These are phyloP conservation scores for Hydrolagus colliei DNA, from an alignment of 2,797 vertebrate species.

Conservation along the genomic window DNA sequence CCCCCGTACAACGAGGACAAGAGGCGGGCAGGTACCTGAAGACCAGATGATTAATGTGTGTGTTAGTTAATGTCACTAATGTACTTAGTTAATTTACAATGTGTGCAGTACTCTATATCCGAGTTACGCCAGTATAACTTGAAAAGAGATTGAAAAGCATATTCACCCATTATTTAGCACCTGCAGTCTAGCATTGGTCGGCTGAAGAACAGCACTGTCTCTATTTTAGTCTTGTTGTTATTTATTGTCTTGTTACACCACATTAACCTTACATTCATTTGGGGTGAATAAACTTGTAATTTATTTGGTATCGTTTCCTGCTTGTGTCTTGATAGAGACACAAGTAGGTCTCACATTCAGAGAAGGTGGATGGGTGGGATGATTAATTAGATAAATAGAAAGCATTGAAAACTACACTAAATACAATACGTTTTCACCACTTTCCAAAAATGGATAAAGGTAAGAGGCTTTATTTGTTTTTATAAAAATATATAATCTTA, in stretches of 20 bases:
- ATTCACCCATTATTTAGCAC: not conserved
- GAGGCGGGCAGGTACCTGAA: conserved; percentile 15
- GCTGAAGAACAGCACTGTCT: not conserved
- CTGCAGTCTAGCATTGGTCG: not conserved
- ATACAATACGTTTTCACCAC: too few relatives aligned
- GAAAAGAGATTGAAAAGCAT: not conserved
- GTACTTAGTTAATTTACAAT: not conserved
- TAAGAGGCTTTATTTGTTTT: too few relatives aligned
- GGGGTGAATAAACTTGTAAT: not conserved
- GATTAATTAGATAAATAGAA: too few relatives aligned
- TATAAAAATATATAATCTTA: too few relatives aligned
- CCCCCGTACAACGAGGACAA: conserved; percentile 38
- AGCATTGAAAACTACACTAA: too few relatives aligned
- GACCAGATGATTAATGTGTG: not conserved
- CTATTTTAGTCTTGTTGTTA: too few relatives aligned
- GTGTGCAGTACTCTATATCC: not conserved
- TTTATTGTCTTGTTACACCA: not conserved
- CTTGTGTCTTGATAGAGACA: not conserved
- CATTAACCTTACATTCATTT: not conserved
- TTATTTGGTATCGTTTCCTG: not conserved
- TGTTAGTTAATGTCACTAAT: not conserved
- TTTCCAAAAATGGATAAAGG: too few relatives aligned
- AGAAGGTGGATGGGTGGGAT: too few relatives aligned
- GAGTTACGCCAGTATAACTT: not conserved
- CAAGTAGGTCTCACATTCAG: not conserved